Base-by-base conservation (phyloP, 2,888 invertebrate species). In the Ctenicera cuprea region DNA sequence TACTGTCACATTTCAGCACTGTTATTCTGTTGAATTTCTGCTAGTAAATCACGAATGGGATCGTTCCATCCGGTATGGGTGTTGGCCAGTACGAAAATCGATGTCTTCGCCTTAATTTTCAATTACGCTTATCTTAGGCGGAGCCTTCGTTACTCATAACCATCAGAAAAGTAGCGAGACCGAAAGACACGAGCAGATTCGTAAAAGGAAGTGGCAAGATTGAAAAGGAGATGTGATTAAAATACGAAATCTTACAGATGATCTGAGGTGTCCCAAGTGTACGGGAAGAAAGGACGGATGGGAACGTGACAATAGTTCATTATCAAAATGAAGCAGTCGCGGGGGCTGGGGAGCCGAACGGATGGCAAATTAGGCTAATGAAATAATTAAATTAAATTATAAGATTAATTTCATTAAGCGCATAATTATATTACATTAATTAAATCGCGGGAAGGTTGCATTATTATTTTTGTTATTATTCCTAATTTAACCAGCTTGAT, bases 261-360 rank as follows among this genome's bases (percentile, higher is more conserved):
- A 62, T 69, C 70, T 50, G 48, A 70, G 66, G 62, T 65, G 66
- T 62, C 74, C 62, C 66, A 59, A 54, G 69, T 59, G 57, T 54
- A 43, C 22, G 38, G 20, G 50, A 66, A 57, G 69, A 69, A 68
- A 71, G 61, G 62, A 74, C 62, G 48, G 74, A 65, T 26, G 70
- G 54, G 52, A 61, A 74, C 76, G 74, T 76, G 76, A 76, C 76
- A 76, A 74, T 74, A 74, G 74, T 71, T 74, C 74, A 76, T 76
- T 76, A 76, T 74, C 70, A 74, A 76, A 74, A 72, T 74, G 74
- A 71, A 74, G 48, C 68, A 54, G 62, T 63, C 52, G 50, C 18
- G 54, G 20, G 64, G 30, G 38, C 38, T 18, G 20, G 43, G 69
- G 50, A 63, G 38, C 48, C 37, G 69, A 30, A 50, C 57, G 57